Conservation (phyloP, 2,797 vertebrate genomes). For the Enteromius fasciolatus region DNA sequence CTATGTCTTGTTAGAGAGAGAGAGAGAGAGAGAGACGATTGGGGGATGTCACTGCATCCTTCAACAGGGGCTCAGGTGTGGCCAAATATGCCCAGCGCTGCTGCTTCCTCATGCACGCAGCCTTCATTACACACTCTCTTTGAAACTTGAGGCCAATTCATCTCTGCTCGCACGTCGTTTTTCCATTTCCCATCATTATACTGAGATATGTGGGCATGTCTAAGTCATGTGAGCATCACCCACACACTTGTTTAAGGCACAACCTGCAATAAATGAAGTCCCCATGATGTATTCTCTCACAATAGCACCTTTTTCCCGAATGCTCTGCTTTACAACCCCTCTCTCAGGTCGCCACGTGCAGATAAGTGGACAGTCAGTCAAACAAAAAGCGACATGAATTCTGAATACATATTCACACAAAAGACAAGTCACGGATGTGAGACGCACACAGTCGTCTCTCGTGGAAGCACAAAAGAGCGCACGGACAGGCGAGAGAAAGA, state of each 20-base stretch:
- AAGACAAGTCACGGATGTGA: conserved; percentile 44
- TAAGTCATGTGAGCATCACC: conserved; percentile 15
- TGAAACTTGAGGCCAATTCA: conserved; percentile 43
- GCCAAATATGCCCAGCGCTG: conserved; percentile 27
- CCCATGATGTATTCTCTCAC: conserved; percentile 27
- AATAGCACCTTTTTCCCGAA: conserved; percentile 43
- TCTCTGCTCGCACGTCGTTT: conserved; percentile 4
- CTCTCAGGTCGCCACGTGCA: conserved; percentile 52
- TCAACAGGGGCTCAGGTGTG: conserved; percentile 56
- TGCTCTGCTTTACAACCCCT: conserved; percentile 29
- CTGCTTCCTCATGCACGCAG: conserved; percentile 17
- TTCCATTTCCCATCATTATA: conserved; percentile 22
- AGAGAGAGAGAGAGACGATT: background rate
- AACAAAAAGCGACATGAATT: conserved; percentile 52
- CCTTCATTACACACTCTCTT: conserved; percentile 41
- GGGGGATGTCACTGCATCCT: conserved; percentile 43
- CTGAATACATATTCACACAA: conserved; percentile 50
- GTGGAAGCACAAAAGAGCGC: conserved; percentile 47
- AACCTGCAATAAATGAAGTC: conserved; percentile 7
- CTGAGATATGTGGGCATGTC: background rate
- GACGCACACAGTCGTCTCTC: conserved; percentile 35
- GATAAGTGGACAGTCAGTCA: conserved; percentile 45
- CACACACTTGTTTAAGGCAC: conserved; percentile 8
- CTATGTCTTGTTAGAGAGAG: conserved; percentile 28
- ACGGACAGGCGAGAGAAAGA: conserved; percentile 19